Percentiles rank a stretch among this genome's conserved stretches.
phyloP scores from a whole-genome alignment of 2,888 invertebrate genomes.

The Hirtodrosophila alboralis region DNA sequence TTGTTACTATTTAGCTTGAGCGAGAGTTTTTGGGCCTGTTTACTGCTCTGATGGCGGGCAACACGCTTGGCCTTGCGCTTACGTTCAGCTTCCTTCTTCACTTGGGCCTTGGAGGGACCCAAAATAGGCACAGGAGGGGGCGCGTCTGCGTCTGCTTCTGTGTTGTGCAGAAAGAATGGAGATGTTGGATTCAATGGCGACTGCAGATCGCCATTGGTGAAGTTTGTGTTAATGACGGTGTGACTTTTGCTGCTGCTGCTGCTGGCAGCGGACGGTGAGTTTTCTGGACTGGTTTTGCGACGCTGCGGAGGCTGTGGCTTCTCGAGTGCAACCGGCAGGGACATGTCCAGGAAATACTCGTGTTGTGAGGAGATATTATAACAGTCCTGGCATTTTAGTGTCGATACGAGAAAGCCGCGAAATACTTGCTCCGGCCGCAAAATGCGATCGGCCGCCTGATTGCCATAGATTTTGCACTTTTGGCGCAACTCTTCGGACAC shows the following conservation, averaged over 20 bases:
- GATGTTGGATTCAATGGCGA: too few relatives aligned
- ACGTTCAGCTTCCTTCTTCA: constrained; percentile 86
- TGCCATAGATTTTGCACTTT: constrained; percentile 92
- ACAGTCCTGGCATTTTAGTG: constrained; percentile 95
- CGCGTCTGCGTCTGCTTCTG: constrained; percentile 40
- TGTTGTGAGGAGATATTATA: constrained; percentile 93
- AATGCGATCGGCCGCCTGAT: constrained; percentile 91
- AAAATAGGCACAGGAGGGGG: too few relatives aligned
- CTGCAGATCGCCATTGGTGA: constrained; percentile 42
- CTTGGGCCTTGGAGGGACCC: constrained; percentile 86
- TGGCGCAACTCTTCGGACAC: constrained; percentile 90
- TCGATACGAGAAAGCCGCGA: constrained; percentile 95
- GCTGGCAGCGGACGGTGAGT: constrained; percentile 24
- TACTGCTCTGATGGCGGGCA: constrained; percentile 79
- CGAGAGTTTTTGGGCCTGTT: constrained; percentile 52
- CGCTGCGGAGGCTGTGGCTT: constrained; percentile 89
- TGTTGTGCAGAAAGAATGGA: constrained; percentile 70
- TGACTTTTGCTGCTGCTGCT: background rate
- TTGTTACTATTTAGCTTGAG: constrained; percentile 43
- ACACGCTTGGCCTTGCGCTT: constrained; percentile 84
- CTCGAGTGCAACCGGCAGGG: constrained; percentile 92
- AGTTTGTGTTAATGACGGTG: constrained; percentile 26
- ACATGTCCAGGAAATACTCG: constrained; percentile 97
- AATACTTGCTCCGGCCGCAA: constrained; percentile 95
- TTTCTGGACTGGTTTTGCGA: constrained; percentile 84